Conservation (phyloP, 2,113 vertebrate species). For the Forbesichthys agassizii region DNA sequence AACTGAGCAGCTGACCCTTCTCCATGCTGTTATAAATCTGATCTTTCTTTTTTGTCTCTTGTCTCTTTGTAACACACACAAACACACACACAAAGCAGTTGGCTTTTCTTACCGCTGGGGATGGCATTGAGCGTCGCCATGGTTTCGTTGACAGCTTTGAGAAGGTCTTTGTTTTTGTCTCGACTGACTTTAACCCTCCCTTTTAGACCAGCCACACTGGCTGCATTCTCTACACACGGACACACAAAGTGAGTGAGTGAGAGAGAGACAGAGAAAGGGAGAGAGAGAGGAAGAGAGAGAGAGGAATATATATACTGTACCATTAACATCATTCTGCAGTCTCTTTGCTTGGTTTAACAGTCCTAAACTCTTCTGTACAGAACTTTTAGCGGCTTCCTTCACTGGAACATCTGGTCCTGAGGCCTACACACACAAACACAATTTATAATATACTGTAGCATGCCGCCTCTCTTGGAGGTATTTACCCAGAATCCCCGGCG, state of each 20-base stretch:
- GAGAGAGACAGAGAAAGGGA: not conserved
- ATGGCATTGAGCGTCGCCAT: slow-evolving; percentile 84
- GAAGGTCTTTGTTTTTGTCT: slow-evolving; percentile 82
- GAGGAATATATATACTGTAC: slow-evolving; percentile 27
- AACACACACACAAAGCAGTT: slow-evolving; percentile 11
- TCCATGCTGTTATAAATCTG: slow-evolving; percentile 13
- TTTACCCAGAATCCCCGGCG: too few species aligned
- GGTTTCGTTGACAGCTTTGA: slow-evolving; percentile 85
- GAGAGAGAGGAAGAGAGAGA: not conserved
- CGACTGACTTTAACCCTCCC: slow-evolving; percentile 81
- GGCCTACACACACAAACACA: slow-evolving; percentile 45
- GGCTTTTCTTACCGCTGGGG: slow-evolving; percentile 81
- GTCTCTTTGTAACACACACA: slow-evolving; percentile 3
- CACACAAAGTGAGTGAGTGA: slow-evolving; percentile 6
- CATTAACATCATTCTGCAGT: slow-evolving; percentile 63
- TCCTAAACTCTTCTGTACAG: slow-evolving; percentile 61
- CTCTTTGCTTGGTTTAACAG: slow-evolving; percentile 62
- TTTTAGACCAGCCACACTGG: slow-evolving; percentile 77
- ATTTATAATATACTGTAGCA: not conserved
- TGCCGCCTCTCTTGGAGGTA: too few species aligned
- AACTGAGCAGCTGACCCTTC: slow-evolving; percentile 49
- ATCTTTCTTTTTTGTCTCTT: slow-evolving; percentile 32
- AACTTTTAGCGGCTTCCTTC: slow-evolving; percentile 57
- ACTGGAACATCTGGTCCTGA: slow-evolving; percentile 60
- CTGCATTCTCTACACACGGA: slow-evolving; percentile 76